A percentile compares a stretch with the other conserved stretches of the same genome.
phyloP scores from a whole-genome alignment of 2,113 vertebrate genomes.

The human region GRCh38 chr2:115342501-115343000 shows the following conservation, averaged over 20 bases:
- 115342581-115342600: neutral
- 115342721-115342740: neutral
- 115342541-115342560: neutral
- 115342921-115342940: neutral
- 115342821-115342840: neutral
- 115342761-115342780: neutral
- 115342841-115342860: neutral
- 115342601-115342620: neutral
- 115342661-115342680: neutral
- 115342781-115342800: neutral
- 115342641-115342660: neutral
- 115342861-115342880: slow-evolving; percentile 13
- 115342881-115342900: neutral
- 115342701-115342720: neutral
- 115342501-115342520: fast-evolving
- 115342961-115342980: slow-evolving; percentile 31
- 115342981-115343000: slow-evolving; percentile 60
- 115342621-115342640: neutral
- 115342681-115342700: neutral
- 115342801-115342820: neutral
- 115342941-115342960: slow-evolving; percentile 43
- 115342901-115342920: neutral
- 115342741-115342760: neutral
- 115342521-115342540: neutral
- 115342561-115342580: neutral